Evolutionary conservation across 2,888 invertebrate species (phyloP), one percentile per base, ranked within the genome.

Genomic region (Cheilosia pagana): DNA sequence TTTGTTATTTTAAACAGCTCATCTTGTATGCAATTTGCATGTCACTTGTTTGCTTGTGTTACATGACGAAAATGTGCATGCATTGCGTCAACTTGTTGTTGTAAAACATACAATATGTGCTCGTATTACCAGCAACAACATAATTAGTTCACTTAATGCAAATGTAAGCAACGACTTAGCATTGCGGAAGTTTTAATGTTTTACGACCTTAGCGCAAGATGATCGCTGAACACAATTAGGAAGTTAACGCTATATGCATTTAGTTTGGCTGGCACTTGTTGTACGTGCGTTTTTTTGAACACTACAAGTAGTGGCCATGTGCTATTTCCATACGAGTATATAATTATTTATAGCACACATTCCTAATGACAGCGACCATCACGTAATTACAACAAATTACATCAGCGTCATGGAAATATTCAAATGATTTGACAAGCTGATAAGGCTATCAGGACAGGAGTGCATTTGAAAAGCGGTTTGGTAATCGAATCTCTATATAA

Each of bases 131-230:
- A 57, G 57, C 10, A 21, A 43, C 43, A 7, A 39, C 21, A 59
- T n/a, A 21, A 55, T 35, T 35, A 12, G 50, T 50, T 8, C 14
- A n/a, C 28, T 53, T n/a, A 28, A 53, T n/a, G 25, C 52, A 28
- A 53, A 25, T 25, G n/a, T 8, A 48, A 8, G 28, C 28, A 28
- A 21, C 8, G 12, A 19, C 21, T 12, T 21, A 1, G 48, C 48
- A 10, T 3, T 28, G 25, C 25, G 25, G 28, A 28, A 28, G 25
- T 53, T 53, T 53, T 0, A 7, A 53, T 7, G 14, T n/a, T 28
- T 53, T n/a, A 6, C 16, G 52, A 53, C 52, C 12, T 48, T 21
- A 53, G 52, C 8, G 52, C 7, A 53, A 53, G 25, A 53, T 53
- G 52, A 53, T 48, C 48, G 48, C 21, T 48, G 21, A 21, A 48